A percentile compares a stretch with the other conserved stretches of the same genome.
These are phyloP conservation scores for Arge pagana DNA, from an alignment of 2,888 invertebrate genomes.

Conservation along the genomic window DNA sequence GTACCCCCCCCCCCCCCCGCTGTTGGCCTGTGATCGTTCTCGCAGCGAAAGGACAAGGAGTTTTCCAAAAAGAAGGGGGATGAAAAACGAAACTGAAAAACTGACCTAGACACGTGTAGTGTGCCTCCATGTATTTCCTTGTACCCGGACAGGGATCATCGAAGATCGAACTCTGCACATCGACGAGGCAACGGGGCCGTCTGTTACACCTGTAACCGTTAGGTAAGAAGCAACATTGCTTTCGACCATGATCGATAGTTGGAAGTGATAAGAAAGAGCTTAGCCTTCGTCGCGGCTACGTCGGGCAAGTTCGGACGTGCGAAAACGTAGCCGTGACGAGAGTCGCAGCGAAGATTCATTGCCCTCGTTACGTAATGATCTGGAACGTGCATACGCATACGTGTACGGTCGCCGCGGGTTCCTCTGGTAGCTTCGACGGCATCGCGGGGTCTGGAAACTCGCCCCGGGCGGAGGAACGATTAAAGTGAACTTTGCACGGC, in stretches of 20 bases:
- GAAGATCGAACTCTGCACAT: constrained; percentile 57
- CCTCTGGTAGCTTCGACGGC: too few relatives aligned
- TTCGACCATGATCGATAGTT: background rate
- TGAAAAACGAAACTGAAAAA: constrained; percentile 28
- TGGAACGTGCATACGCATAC: too few relatives aligned
- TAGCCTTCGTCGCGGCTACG: background rate
- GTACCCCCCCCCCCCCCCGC: too few relatives aligned
- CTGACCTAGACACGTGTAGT: constrained; percentile 61
- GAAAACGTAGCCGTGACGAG: background rate
- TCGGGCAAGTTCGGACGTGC: background rate
- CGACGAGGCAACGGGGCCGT: constrained; percentile 49
- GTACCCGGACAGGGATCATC: constrained; percentile 67
- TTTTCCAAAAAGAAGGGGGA: constrained; percentile 4
- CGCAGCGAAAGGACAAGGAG: too few relatives aligned
- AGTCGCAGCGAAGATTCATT: too few relatives aligned
- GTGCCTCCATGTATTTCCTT: constrained; percentile 66
- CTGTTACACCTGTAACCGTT: constrained; percentile 53
- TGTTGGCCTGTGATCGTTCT: background rate
- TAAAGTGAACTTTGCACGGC: too few relatives aligned
- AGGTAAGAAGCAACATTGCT: constrained; percentile 45
- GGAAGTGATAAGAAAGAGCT: background rate
- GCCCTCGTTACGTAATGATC: too few relatives aligned
- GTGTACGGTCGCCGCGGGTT: too few relatives aligned
- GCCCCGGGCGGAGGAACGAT: too few relatives aligned
- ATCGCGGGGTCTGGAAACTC: too few relatives aligned